These are phyloP conservation scores for Toxotes jaculatrix DNA, from an alignment of 2,113 vertebrate genomes.

Conservation along the genomic window DNA sequence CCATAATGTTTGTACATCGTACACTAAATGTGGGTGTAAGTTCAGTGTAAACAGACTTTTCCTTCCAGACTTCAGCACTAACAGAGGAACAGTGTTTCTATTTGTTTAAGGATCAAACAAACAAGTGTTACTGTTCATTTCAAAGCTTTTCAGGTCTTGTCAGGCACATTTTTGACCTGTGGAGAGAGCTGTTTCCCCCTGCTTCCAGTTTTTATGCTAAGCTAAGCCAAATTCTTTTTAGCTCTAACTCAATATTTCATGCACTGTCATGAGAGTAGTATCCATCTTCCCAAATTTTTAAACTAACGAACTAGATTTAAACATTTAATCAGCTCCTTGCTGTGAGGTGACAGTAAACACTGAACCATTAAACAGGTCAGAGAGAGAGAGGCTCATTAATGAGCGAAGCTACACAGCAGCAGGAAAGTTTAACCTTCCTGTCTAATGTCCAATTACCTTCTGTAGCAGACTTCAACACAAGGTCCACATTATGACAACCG, in stretches of 20 bases:
- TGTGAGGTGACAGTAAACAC: not conserved
- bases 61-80: not conserved
- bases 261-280: not conserved
- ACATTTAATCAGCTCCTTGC: not conserved
- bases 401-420: not conserved
- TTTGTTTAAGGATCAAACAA: constrained; percentile 26
- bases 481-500: not conserved
- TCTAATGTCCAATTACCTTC: not conserved
- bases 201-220: not conserved
- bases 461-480: not conserved
- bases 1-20: not conserved
- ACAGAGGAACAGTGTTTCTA: not conserved
- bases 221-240: not conserved
- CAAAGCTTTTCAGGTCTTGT: not conserved
- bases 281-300: not conserved
- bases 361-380: not conserved
- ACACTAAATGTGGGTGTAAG: not conserved
- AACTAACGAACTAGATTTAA: not conserved
- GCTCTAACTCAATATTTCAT: not conserved
- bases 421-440: not conserved
- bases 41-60: not conserved
- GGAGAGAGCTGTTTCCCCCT: not conserved
- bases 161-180: not conserved
- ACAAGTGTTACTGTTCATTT: not conserved
- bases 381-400: not conserved